Evolutionary conservation across 2,888 invertebrate species (phyloP).

Genomic region (Aproaerema taeniolella): DNA sequence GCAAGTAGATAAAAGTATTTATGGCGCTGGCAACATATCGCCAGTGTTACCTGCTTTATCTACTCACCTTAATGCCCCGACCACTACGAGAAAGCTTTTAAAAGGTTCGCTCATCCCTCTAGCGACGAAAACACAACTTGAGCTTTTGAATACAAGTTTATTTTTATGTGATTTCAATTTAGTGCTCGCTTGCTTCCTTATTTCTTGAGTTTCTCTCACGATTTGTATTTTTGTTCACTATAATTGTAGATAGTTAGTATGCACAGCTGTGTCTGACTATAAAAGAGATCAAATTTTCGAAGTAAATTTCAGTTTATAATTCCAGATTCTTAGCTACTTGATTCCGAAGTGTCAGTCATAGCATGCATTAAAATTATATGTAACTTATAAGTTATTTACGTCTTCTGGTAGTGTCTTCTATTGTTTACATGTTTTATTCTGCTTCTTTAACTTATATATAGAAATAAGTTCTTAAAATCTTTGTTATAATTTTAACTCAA

Average conservation of each 20-base stretch:
- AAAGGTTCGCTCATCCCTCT: conserved; percentile 55
- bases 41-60: conserved; percentile 59
- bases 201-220: not conserved
- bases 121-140: conserved; percentile 42
- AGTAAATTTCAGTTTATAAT: not conserved
- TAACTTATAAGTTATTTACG: too few relatives aligned
- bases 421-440: too few relatives aligned
- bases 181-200: conserved; percentile 3
- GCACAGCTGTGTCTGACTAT: not conserved
- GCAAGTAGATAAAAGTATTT: conserved; percentile 63
- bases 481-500: not conserved
- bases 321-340: too few relatives aligned
- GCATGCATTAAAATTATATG: too few relatives aligned
- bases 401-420: too few relatives aligned
- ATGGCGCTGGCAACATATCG: conserved; percentile 55
- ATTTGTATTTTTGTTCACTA: not conserved
- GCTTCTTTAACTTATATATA: not conserved
- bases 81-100: conserved; percentile 62
- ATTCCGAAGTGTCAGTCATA: too few relatives aligned
- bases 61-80: conserved; percentile 54
- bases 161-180: conserved; percentile 5
- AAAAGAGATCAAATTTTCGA: too few relatives aligned
- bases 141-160: conserved; percentile 7
- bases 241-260: not conserved
- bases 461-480: not conserved